phyloP scores from a whole-genome alignment of 1,140 invertebrate genomes.

The Sesamia nonagrioides region DNA sequence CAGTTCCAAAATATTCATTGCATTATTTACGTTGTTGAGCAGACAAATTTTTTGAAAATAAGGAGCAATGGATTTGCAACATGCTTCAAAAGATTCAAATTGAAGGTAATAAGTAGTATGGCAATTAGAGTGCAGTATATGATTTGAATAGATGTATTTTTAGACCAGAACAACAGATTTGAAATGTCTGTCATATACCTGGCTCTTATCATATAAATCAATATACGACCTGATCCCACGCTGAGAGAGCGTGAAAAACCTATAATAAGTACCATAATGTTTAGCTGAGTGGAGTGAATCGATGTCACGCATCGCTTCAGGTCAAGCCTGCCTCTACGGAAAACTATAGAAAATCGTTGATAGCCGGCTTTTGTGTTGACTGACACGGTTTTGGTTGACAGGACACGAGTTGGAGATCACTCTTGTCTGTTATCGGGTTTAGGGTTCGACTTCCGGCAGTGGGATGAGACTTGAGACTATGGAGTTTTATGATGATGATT shows the following conservation, averaged over 20 bases:
- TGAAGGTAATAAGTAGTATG: no score
- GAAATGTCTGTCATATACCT: neutral
- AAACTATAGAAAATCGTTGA: neutral
- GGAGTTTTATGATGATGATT: no score
- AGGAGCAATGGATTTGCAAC: no score
- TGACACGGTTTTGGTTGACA: conserved; percentile 4
- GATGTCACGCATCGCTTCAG: conserved; percentile 23
- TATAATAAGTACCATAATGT: neutral
- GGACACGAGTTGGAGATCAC: neutral
- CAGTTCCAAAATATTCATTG: no score
- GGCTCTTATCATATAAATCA: neutral
- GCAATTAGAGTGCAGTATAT: no score
- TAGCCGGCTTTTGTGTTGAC: neutral
- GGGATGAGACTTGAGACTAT: no score
- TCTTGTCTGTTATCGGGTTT: neutral
- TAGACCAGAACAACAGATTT: no score
- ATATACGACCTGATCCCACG: neutral
- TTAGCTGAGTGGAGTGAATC: conserved; percentile 16
- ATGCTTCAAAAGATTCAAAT: no score
- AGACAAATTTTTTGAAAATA: no score
- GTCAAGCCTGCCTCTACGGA: neutral
- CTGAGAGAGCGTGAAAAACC: conserved; percentile 3
- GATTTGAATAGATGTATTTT: no score
- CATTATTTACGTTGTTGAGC: no score
- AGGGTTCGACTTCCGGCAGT: neutral